Base-by-base conservation (phyloP, 2,113 vertebrate genomes). In the Corythoichthys haematopterus region DNA sequence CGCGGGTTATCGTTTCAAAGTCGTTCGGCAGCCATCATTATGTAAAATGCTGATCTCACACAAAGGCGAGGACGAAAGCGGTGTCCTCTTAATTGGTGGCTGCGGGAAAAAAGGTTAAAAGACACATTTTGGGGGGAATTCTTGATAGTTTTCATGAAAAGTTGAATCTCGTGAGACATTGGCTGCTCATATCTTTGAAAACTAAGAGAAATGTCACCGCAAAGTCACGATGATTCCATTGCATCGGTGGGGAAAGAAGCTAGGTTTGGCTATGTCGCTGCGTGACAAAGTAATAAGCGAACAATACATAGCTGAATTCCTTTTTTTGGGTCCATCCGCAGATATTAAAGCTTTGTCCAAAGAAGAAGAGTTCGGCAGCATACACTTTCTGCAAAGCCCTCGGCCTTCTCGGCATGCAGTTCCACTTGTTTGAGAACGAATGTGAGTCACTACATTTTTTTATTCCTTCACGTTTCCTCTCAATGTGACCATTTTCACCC, bases 301-400 rank as follows among this genome's bases (percentile, higher is more conserved):
- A 8, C 4, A 43, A 43, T 3, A 3, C 40, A 43, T 43, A 3
- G 40, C 9, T 43, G 40, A 43, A 43, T 6, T 43, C 6, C 40
- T 43, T 43, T 75, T 15, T 40, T 66, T 70, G 46, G 7, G 38
- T 13, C 9, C 59, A 20, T 56, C 36, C 64, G 33, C 88, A 99
- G 97, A 98, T 99, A 76, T 92, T 99, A 80, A 99, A 99, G 87
- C 93, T 99, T 66, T 98, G 97, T 82, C 96, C 97, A 13, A 98
- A 99, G 91, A 99, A 98, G 93, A 98, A 97, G 84, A 97, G 94
- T 47, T 93, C 96, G 11, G 96, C 95, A 15, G 97, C 97, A 0
- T 99, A 99, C 79, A 98, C 95, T 0, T 99, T 98, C 87, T 98
- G 95, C 92, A 98, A 95, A 90, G 93, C 95, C 0, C 91, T 96